Evolutionary conservation across 2,113 vertebrate genomes (phyloP).

Genomic region (Elaphurus davidianus): DNA sequence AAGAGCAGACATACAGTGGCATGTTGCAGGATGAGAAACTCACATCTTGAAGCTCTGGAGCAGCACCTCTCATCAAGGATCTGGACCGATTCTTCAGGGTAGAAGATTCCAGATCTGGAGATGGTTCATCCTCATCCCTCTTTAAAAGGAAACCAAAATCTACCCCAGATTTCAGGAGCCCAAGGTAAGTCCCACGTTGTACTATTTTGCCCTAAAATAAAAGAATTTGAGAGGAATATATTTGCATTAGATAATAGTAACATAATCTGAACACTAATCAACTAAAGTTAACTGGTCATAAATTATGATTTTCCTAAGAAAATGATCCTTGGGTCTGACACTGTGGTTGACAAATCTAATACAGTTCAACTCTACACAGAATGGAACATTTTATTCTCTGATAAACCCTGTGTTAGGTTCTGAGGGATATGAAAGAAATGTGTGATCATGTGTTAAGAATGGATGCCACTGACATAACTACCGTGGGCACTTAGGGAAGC

Average conservation of each 20-base stretch:
- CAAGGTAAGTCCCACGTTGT: constrained; percentile 89
- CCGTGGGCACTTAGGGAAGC: background rate
- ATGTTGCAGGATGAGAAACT: rapidly evolving
- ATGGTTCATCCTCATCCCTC: constrained; percentile 84
- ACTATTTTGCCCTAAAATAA: constrained; percentile 91
- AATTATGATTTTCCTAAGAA: background rate
- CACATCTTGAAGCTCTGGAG: constrained; percentile 75
- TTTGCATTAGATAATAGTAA: background rate
- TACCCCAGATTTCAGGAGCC: constrained; percentile 90
- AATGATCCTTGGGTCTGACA: background rate
- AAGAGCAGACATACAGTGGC: no score
- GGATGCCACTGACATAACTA: background rate
- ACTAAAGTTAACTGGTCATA: background rate
- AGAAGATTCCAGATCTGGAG: constrained; percentile 60
- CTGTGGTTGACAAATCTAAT: background rate
- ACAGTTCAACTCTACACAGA: background rate
- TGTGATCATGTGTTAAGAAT: rapidly evolving
- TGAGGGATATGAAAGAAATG: background rate
- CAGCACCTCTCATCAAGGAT: constrained; percentile 87
- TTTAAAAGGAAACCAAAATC: constrained; percentile 89
- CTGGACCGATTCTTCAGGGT: constrained; percentile 78
- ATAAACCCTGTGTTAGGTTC: background rate
- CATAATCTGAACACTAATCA: background rate
- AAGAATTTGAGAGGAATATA: background rate
- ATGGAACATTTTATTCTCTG: background rate